Evolutionary conservation across 2,888 invertebrate species (phyloP).

Genomic region (Mermis nigrescens): DNA sequence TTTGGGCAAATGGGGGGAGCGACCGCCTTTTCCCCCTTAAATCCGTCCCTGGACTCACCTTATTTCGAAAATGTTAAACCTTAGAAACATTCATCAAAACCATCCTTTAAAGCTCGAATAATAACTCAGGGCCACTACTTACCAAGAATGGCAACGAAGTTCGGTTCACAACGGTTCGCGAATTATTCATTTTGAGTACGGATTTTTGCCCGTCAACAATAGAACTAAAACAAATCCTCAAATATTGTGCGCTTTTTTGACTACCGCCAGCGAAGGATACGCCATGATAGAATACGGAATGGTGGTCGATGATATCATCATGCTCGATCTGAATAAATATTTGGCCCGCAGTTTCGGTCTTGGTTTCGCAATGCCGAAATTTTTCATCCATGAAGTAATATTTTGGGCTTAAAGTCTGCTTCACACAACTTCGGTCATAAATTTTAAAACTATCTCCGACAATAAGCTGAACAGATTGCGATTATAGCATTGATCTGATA

Average conservation of each 20-base stretch:
- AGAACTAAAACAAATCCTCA: not conserved
- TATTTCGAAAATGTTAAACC: too few relatives aligned
- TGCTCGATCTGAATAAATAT: not conserved
- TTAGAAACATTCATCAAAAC: too few relatives aligned
- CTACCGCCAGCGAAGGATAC: not conserved
- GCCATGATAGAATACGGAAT: not conserved
- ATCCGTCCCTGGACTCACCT: too few relatives aligned
- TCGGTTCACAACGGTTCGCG: not conserved
- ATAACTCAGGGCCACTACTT: not conserved
- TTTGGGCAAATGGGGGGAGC: too few relatives aligned
- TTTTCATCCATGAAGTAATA: not conserved
- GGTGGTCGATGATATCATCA: not conserved
- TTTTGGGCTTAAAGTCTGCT: too few relatives aligned
- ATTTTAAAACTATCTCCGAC: too few relatives aligned
- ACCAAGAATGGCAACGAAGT: not conserved
- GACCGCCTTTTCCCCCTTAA: too few relatives aligned
- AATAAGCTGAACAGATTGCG: too few relatives aligned
- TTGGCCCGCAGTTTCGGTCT: not conserved
- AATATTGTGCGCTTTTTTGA: constrained; percentile 1
- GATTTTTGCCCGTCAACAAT: not conserved
- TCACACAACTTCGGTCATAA: too few relatives aligned
- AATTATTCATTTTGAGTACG: not conserved
- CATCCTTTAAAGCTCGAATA: not conserved
- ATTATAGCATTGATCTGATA: too few relatives aligned
- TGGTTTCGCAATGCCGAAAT: not conserved